phyloP scores from a whole-genome alignment of 2,888 invertebrate genomes.

The Ditylenchus weischeri region DNA sequence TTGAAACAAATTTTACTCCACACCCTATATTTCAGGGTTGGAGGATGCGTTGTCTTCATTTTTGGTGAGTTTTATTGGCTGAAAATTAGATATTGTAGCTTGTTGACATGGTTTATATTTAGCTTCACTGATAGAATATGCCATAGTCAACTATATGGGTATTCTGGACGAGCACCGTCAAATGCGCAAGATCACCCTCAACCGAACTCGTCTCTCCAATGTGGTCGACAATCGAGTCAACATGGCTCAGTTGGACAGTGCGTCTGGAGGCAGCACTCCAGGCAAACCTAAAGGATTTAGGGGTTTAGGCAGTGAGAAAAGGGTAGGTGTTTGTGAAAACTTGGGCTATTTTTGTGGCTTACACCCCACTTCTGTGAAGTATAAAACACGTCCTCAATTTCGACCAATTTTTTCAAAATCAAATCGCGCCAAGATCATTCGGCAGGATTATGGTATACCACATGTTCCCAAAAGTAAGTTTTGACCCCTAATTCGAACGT shows the following conservation, averaged over 20 bases:
- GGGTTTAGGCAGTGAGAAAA: neutral
- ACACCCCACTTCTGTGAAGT: neutral
- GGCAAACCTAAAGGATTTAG: neutral
- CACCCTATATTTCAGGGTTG: slow-evolving; percentile 17
- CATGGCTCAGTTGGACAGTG: slow-evolving; percentile 11
- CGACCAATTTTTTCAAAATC: too few relatives aligned
- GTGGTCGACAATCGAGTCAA: slow-evolving; percentile 44
- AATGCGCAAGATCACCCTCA: slow-evolving; percentile 55
- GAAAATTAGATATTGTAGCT: neutral
- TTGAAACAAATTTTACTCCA: slow-evolving; percentile 49
- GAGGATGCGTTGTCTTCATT: slow-evolving; percentile 48
- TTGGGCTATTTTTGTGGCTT: neutral
- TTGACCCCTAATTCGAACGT: too few relatives aligned
- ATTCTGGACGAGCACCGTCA: slow-evolving; percentile 55
- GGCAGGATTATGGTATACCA: too few relatives aligned
- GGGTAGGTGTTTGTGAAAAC: slow-evolving; percentile 6
- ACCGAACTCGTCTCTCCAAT: slow-evolving; percentile 51
- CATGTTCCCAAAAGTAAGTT: too few relatives aligned
- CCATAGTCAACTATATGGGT: slow-evolving; percentile 57
- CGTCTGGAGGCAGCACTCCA: neutral
- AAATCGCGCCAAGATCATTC: too few relatives aligned
- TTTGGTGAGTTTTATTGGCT: slow-evolving; percentile 30
- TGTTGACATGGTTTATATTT: slow-evolving; percentile 35
- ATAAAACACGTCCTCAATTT: too few relatives aligned
- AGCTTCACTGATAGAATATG: slow-evolving; percentile 56